Conservation (phyloP, 92 coral and sea anemone species). For the Diadumene lineata region DNA sequence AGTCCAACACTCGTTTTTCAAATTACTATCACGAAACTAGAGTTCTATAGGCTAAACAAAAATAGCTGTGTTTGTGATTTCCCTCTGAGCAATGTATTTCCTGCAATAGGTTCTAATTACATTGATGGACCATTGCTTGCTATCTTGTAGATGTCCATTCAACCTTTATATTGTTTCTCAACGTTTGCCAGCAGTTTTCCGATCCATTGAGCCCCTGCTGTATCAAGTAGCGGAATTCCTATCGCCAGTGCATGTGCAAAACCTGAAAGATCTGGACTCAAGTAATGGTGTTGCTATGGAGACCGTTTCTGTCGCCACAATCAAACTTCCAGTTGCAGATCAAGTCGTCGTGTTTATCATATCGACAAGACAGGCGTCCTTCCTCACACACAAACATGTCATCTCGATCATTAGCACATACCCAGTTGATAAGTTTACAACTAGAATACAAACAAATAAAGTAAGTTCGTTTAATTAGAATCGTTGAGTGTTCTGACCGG, state of each 20-base stretch:
- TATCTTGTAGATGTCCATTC: neutral
- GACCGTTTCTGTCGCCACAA: constrained; percentile 43
- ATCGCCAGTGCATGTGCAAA: constrained; percentile 44
- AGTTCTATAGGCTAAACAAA: too few relatives aligned
- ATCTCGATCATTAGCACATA: constrained; percentile 23
- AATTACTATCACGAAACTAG: too few relatives aligned
- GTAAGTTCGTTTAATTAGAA: too few relatives aligned
- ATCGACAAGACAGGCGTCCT: constrained; percentile 28
- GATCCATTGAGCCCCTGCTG: constrained; percentile 36
- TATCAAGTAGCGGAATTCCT: neutral
- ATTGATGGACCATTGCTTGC: too few relatives aligned
- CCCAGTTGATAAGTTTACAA: constrained; percentile 18
- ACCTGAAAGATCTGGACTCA: constrained; percentile 29
- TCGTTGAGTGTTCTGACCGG: too few relatives aligned
- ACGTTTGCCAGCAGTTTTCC: constrained; percentile 12
- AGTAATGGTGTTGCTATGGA: constrained; percentile 34
- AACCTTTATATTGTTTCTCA: neutral
- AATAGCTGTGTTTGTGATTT: too few relatives aligned
- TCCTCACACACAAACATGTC: constrained; percentile 35
- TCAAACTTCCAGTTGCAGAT: constrained; percentile 53
- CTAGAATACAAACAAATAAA: too few relatives aligned
- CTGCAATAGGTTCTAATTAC: too few relatives aligned
- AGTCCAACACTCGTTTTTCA: too few relatives aligned
- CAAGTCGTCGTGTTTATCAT: constrained; percentile 19
- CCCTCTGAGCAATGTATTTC: too few relatives aligned